Percentiles rank a stretch among this genome's conserved stretches.
These are phyloP conservation scores for Sorex maritimensis DNA, from an alignment of 2,797 vertebrate species.

Conservation along the genomic window DNA sequence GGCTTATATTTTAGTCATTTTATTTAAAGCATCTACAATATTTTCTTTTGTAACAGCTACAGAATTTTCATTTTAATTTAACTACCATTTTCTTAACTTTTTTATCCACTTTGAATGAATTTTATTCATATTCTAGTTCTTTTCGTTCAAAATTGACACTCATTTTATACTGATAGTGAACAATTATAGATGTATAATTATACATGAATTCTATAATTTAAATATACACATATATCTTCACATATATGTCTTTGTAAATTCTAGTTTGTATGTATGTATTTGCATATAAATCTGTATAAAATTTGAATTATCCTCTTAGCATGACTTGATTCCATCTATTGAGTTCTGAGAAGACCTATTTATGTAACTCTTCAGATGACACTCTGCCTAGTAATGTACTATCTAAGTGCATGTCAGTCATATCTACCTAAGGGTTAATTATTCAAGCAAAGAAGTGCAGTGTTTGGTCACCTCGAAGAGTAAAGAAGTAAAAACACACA, in stretches of 20 bases:
- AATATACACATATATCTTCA: no score
- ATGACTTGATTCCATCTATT: background rate
- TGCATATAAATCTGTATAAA: no score
- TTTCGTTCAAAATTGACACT: background rate
- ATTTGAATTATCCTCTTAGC: background rate
- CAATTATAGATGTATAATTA: background rate
- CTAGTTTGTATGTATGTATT: no score
- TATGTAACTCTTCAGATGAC: background rate
- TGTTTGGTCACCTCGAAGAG: background rate
- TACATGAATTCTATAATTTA: background rate
- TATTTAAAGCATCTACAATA: background rate
- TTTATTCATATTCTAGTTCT: background rate
- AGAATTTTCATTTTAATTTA: background rate
- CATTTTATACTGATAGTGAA: background rate
- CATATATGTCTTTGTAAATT: no score
- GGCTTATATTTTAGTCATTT: background rate
- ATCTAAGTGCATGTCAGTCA: no score
- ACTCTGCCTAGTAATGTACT: fast-evolving
- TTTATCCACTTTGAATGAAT: background rate
- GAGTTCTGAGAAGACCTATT: background rate
- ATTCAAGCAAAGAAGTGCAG: background rate
- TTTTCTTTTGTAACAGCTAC: background rate
- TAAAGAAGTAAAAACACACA: background rate
- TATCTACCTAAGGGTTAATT: background rate
- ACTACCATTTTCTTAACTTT: background rate